A percentile compares a stretch with the other conserved stretches of the same genome.
These are phyloP conservation scores for Xerus rutilus DNA, from an alignment of 2,797 vertebrate genomes.

Conservation along the genomic window DNA sequence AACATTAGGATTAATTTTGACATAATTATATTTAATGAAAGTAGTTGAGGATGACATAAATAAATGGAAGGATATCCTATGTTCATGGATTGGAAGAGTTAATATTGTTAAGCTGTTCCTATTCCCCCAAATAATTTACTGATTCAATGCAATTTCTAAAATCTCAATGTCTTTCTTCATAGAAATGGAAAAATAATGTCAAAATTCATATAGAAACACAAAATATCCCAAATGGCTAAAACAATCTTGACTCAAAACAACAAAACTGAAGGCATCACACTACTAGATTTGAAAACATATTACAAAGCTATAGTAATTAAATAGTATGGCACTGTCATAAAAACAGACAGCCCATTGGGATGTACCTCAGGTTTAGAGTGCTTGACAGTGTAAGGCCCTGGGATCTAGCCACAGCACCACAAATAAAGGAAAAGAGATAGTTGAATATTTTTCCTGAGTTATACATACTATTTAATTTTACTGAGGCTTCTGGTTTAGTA, in stretches of 20 bases:
- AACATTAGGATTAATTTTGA: not conserved
- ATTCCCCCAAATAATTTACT: not conserved
- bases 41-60: not conserved
- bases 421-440: too few species aligned
- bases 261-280: not conserved
- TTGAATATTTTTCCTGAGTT: too few species aligned
- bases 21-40: not conserved
- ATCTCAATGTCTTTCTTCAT: not conserved
- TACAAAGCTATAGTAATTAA: not conserved
- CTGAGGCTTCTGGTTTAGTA: too few species aligned
- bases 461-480: too few species aligned
- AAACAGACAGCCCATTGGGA: not conserved
- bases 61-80: not conserved
- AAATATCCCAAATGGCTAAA: not conserved
- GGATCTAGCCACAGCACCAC: too few species aligned
- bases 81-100: not conserved
- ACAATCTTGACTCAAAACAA: not conserved
- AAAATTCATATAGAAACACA: not conserved
- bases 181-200: not conserved
- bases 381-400: too few species aligned
- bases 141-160: not conserved
- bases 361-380: too few species aligned
- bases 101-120: not conserved
- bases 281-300: not conserved
- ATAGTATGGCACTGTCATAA: not conserved